Evolutionary conservation across 2,888 invertebrate species (phyloP), one percentile per base, ranked within the genome.

Genomic region (Conistra vaccinii): DNA sequence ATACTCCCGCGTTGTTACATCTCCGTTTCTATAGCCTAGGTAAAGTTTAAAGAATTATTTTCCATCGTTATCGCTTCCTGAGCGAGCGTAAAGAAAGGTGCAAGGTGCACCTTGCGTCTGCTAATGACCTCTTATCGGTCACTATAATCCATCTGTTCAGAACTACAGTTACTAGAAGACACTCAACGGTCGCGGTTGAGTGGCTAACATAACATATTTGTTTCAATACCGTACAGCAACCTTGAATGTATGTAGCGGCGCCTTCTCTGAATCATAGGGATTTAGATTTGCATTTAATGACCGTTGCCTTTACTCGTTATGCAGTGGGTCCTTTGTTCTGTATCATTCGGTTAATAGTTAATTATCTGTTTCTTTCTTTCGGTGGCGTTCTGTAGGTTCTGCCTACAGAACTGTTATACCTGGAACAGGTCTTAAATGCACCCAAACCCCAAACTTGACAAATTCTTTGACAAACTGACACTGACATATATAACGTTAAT

Each of bases 101-200:
- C 80, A 79, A 60, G 74, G 60, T 87, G 85, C 87, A 85, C 87
- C 84, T 88, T 79, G 74, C 80, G 74, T 74, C 85, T 86, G 87
- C 74, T 90, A 90, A 92, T 83, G 89, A 91, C 89, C 89, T 86
- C 80, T 90, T 92, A 91, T 91, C 90, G 85, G 74, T 66, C 73
- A 87, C 58, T 76, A 57, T 85, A 81, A 85, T 87, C 83, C 80
- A 83, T 85, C 77, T 78, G 76, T 73, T 86, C 78, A 70, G 79
- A 85, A 78, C 32, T 78, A 88, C 88, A 85, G 90, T 89, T 88
- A 89, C 69, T 87, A 87, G 81, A 80, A 85, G 83, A 89, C 87
- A 87, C 87, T 89, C 89, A 90, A 77, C 70, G 74, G 88, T 86
- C 76, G 78, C 89, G 90, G 89, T 90, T 87, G 90, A 90, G 88